Evolutionary conservation across 2,797 vertebrate species (phyloP), one percentile per base, ranked within the genome.

Genomic region (Jordanella pulchra): DNA sequence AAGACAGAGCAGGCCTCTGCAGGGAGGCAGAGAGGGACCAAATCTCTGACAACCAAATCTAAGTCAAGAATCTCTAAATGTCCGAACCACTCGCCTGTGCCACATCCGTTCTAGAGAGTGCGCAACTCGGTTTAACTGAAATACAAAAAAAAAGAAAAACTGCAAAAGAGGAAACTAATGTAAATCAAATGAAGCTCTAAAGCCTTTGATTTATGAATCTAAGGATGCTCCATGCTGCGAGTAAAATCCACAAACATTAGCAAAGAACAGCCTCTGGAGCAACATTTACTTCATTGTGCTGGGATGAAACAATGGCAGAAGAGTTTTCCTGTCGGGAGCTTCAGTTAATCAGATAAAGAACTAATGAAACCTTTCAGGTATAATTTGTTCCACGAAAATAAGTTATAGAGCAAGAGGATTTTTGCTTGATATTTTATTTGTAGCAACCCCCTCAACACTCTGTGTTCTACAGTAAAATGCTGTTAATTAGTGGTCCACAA

Each of bases 21-120:
- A 1, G 77, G n/a, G 75, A 67, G 17, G 69, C 45, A 27, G 28
- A 0, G 14, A 51, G n/a, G 23, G 2, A 54, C 58, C 63, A 69
- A 87, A 89, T 83, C 85, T 88, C 79, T 85, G 78, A 90, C 91
- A 90, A 91, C 89, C 77, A 88, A 90, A 91, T 87, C 87, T 72
- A 69, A 87, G 87, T 86, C 77, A 80, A 80, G 84, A 89, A 91
- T 87, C 83, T 85, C 80, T 81, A 69, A 81, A 83, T 55, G 81
- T 80, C 76, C 74, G 75, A 74, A 73, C 28, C 73, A 53, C 76
- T 71, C 65, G 18, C 87, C 81, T 81, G 81, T 65, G 79, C 51
- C 77, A 60, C 75, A 48, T 73, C 30, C 47, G 2, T 74, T 63
- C 64, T 71, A 56, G 78, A 51, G 76, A 23, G 60, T 10, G 28